Evolutionary conservation across 2,113 vertebrate species (phyloP), one percentile per base, ranked within the genome.

Genomic region (Cyanoderma ruficeps): DNA sequence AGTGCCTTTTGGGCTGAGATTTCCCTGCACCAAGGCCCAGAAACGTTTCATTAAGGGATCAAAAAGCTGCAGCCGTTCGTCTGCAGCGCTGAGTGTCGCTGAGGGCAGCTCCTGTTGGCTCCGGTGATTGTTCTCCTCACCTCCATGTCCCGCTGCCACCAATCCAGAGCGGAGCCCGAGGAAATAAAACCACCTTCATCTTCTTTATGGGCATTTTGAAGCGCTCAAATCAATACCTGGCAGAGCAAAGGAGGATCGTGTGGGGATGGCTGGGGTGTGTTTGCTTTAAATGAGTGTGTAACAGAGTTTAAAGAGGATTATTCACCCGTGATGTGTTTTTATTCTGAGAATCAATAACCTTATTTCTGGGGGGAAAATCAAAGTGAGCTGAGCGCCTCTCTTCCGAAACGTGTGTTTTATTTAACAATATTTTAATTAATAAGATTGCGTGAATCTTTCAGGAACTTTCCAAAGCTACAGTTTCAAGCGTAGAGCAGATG

Each of bases 401-500:
- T 24, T 41, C 24, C 3, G 3, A 55, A 87, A 57, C 1, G 3
- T 24, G 20, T 49, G 39, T 4, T 59, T 80, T 65, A 74, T 82
- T 94, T 57, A 84, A 89, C 53, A 83, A 44, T 72, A 11, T 46
- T 93, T 87, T 39, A 87, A 72, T 67, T 50, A 61, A 76, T 37
- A 55, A 74, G 89, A 60, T 85, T 35, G 9, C 53, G 11, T 15
- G 50, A 71, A 59, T 63, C 89, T 87, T 87, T 93, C 72, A 78
- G 11, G 86, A 93, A 83, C 80, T 80, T 92, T 91, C 63, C 55
- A 24, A 92, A 80, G 89, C 91, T 93, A 41, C 87, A 76, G 11
- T 89, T 87, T 76, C 14, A 50, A 88, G 78, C 7, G 39, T 52
- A 2, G 21, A 65, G 87, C 96, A 97, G 96, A 90, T 97, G 93